Base-by-base conservation (phyloP, 2,113 vertebrate species). In the Sylvilagus bachmani region DNA sequence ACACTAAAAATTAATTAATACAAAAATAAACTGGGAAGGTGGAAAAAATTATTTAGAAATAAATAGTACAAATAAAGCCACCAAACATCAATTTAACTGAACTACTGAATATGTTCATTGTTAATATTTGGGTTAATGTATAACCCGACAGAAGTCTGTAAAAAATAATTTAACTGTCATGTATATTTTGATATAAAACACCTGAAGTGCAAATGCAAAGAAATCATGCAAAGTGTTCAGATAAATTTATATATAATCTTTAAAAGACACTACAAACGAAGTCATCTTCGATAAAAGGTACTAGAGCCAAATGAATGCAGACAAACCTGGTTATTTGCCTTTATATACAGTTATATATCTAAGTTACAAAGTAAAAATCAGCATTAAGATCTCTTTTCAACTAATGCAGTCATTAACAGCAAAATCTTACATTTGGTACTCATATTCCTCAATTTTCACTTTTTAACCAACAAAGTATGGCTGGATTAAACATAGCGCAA, bases 141-240 rank as follows among this genome's bases (percentile, higher is more conserved):
- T 44, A 70, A 5, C 88, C 21, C 94, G 89, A 86, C 29, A 53
- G 93, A 82, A 85, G 25, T 3, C 14, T 49, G 69, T 24, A 82
- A 73, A 91, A 96, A 96, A 81, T 51, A 89, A 83, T 31, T 90
- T 53, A 89, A 86, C 21, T 69, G 77, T 86, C 25, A 79, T 53
- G 58, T 89, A 21, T 13, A 90, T 93, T 82, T 93, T 92, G 64
- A 70, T 79, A n/a, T 31, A 91, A 58, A 58, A 70, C 21, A 93
- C 21, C 90, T 16, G n/a, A 95, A 81, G 16, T 94, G 13, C 8
- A 92, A 95, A 73, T 66, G 17, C 53, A 88, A 90, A 36, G 19
- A 87, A 82, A 81, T 71, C 1, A 75, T 69, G 10, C 6, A 86
- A 82, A 90, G 58, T 33, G 6, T 84, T 89, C 17, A 88, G 11